Conservation (phyloP, 2,797 vertebrate species). For the Buceros bicornis region DNA sequence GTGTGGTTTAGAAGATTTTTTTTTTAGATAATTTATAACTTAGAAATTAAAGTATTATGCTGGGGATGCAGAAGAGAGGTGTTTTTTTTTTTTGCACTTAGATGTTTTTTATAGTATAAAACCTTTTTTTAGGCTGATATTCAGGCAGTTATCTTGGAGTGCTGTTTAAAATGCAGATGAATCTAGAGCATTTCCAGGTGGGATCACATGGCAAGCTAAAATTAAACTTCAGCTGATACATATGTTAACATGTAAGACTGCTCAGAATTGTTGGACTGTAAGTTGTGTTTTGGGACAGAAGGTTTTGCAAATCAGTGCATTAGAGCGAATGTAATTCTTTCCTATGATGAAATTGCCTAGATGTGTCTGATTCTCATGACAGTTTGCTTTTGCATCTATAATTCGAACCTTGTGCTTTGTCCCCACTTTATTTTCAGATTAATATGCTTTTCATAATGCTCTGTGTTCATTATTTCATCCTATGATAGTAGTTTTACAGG, state of each 20-base stretch:
- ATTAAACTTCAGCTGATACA: conserved; percentile 6
- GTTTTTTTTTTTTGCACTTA: not conserved
- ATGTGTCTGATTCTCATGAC: not conserved
- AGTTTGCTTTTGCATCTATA: not conserved
- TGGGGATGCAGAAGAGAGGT: not conserved
- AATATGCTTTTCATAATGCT: not conserved
- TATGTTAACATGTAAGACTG: not conserved
- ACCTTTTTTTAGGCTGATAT: not conserved
- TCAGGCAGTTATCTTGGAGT: not conserved
- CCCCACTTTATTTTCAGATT: not conserved
- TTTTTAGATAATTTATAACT: not conserved
- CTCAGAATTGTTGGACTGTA: not conserved
- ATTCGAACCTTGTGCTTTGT: not conserved
- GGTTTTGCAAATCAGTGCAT: not conserved
- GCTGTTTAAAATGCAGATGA: not conserved
- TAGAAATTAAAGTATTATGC: not conserved
- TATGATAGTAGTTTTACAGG: not conserved
- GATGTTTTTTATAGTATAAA: not conserved
- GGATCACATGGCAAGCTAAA: not conserved
- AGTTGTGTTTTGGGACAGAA: not conserved
- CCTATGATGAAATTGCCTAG: not conserved
- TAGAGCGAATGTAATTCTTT: not conserved
- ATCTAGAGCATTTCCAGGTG: not conserved
- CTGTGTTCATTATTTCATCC: not conserved
- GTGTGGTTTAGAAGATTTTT: not conserved